Evolutionary conservation across 2,888 invertebrate species (phyloP).

Genomic region (Idaea aversata): DNA sequence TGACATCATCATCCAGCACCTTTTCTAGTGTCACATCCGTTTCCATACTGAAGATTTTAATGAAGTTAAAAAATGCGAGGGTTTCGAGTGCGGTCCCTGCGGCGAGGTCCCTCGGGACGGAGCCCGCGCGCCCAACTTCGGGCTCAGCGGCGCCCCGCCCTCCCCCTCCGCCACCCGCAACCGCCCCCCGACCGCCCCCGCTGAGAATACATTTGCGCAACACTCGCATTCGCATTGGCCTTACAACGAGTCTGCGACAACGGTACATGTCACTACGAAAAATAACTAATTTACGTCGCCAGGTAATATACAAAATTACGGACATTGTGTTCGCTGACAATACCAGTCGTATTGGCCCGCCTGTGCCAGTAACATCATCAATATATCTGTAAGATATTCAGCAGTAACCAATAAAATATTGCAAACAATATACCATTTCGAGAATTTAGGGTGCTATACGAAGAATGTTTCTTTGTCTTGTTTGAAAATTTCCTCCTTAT

Average conservation of each 20-base stretch:
- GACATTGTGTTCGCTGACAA: neutral
- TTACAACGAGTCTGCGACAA: conserved; percentile 75
- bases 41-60: neutral
- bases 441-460: conserved; percentile 3
- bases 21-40: neutral
- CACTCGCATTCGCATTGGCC: conserved; percentile 74
- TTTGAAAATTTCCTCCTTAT: conserved; percentile 8
- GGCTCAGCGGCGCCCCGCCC: conserved; percentile 62
- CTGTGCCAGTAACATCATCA: neutral
- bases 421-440: neutral
- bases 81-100: conserved; percentile 64
- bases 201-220: conserved; percentile 79
- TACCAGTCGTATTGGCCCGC: neutral
- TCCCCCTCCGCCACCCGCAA: conserved; percentile 47
- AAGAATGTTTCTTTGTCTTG: conserved; percentile 34
- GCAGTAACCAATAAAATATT: neutral
- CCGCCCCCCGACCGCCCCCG: conserved; percentile 56
- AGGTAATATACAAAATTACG: neutral
- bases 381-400: neutral
- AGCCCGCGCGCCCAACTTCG: conserved; percentile 79
- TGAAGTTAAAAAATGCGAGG: conserved; percentile 21
- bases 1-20: neutral
- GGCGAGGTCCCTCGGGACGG: conserved; percentile 63
- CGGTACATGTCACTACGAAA: conserved; percentile 64
- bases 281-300: conserved; percentile 65